Conservation (phyloP, 1,140 invertebrate genomes). For the Drosophila kanapiae region DNA sequence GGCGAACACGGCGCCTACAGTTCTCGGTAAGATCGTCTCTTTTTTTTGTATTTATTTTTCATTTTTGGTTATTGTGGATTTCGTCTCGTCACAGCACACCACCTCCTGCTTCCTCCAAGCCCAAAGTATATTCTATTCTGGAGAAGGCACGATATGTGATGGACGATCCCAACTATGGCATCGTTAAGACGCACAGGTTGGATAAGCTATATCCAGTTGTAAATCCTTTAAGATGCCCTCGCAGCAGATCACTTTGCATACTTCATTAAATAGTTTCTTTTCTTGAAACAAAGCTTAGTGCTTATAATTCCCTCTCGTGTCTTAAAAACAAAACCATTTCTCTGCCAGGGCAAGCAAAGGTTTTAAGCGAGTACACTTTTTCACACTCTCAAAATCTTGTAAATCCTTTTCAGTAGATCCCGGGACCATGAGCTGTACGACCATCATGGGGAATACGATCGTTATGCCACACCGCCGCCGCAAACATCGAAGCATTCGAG, state of each 20-base stretch:
- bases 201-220: conserved; percentile 6
- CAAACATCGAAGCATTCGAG: conserved; percentile 80
- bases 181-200: conserved; percentile 80
- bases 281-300: neutral
- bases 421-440: conserved; percentile 81
- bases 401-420: conserved; percentile 50
- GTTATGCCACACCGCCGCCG: conserved; percentile 77
- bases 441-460: conserved; percentile 79
- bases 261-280: neutral
- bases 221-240: neutral
- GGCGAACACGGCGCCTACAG: conserved; percentile 77
- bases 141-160: conserved; percentile 92
- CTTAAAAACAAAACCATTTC: neutral
- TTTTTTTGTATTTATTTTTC: neutral
- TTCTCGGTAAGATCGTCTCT: conserved; percentile 53
- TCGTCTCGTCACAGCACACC: conserved; percentile 62
- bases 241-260: neutral
- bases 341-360: conserved; percentile 9
- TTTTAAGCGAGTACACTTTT: too few species aligned
- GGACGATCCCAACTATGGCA: conserved; percentile 89
- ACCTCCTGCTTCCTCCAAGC: conserved; percentile 86
- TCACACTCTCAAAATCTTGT: neutral
- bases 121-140: conserved; percentile 93
- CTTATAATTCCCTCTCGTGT: neutral
- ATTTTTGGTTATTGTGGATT: neutral